Conservation (phyloP, 2,888 invertebrate species). For the Synanthedon formicaeformis region DNA sequence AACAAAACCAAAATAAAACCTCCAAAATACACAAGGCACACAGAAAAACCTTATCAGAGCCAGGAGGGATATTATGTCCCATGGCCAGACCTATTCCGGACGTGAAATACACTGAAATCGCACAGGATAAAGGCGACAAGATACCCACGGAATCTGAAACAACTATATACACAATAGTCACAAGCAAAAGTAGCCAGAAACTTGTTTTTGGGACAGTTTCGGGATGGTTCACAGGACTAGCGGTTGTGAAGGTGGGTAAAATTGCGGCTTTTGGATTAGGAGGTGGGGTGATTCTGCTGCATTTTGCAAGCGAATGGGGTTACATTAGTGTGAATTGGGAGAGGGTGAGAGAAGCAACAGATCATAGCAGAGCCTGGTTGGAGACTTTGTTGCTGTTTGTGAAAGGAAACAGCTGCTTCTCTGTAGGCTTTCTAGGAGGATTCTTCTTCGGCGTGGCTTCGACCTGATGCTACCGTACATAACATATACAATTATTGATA, state of each 20-base stretch:
- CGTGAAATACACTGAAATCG: slow-evolving; percentile 21
- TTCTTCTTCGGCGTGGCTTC: slow-evolving; percentile 86
- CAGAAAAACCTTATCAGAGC: background rate
- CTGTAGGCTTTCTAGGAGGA: slow-evolving; percentile 85
- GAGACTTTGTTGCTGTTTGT: slow-evolving; percentile 75
- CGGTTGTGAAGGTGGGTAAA: slow-evolving; percentile 87
- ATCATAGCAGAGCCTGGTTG: slow-evolving; percentile 79
- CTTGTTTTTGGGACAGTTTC: slow-evolving; percentile 38
- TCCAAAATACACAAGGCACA: background rate
- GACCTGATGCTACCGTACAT: slow-evolving; percentile 26
- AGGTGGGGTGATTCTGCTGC: slow-evolving; percentile 85
- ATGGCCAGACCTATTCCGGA: slow-evolving; percentile 49
- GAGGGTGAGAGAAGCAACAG: slow-evolving; percentile 79
- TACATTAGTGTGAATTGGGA: slow-evolving; percentile 92
- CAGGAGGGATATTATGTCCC: background rate
- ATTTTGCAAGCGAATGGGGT: slow-evolving; percentile 89
- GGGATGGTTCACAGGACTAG: slow-evolving; percentile 78
- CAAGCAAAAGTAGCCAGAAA: slow-evolving; percentile 29
- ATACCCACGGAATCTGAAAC: slow-evolving; percentile 27
- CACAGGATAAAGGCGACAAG: slow-evolving; percentile 16
- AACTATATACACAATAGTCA: slow-evolving; percentile 27
- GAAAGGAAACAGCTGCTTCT: slow-evolving; percentile 76
- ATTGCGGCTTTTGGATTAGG: slow-evolving; percentile 89
- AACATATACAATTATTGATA: background rate
- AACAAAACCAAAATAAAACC: background rate